These are phyloP conservation scores for Boloria selene DNA, from an alignment of 2,888 invertebrate genomes.

Conservation along the genomic window DNA sequence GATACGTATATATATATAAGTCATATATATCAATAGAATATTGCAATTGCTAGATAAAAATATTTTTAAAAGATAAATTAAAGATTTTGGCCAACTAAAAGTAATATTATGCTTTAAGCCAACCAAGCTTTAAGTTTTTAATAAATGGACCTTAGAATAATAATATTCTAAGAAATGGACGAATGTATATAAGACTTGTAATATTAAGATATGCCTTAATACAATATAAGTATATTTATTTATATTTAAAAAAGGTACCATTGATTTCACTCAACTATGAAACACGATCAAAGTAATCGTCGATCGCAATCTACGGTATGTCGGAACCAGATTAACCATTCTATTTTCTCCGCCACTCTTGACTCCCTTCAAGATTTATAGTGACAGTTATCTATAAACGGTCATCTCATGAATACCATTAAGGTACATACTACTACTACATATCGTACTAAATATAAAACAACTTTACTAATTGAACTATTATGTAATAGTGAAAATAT, in stretches of 20 bases:
- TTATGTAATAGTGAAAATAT: background rate
- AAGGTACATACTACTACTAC: background rate
- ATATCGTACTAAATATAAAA: slow-evolving; percentile 1
- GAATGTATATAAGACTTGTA: too few species aligned
- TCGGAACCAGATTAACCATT: slow-evolving; percentile 13
- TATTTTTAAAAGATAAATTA: too few species aligned
- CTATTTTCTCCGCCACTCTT: slow-evolving; percentile 16
- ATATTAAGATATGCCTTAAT: too few species aligned
- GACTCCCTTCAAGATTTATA: slow-evolving; percentile 27
- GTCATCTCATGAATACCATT: slow-evolving; percentile 7
- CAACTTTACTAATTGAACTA: background rate
- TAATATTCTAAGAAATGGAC: too few species aligned
- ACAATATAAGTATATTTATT: too few species aligned
- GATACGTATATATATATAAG: background rate
- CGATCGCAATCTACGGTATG: background rate
- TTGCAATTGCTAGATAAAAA: too few species aligned
- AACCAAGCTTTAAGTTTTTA: too few species aligned
- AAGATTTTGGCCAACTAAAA: too few species aligned
- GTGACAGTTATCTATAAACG: slow-evolving; percentile 25
- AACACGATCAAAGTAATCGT: background rate
- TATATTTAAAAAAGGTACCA: background rate
- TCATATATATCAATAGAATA: too few species aligned
- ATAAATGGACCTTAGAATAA: too few species aligned
- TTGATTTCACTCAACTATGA: background rate
- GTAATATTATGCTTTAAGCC: too few species aligned